Percentiles rank a stretch among this genome's conserved stretches.
phyloP scores from a whole-genome alignment of 2,888 invertebrate genomes.

The Suillia variegata region DNA sequence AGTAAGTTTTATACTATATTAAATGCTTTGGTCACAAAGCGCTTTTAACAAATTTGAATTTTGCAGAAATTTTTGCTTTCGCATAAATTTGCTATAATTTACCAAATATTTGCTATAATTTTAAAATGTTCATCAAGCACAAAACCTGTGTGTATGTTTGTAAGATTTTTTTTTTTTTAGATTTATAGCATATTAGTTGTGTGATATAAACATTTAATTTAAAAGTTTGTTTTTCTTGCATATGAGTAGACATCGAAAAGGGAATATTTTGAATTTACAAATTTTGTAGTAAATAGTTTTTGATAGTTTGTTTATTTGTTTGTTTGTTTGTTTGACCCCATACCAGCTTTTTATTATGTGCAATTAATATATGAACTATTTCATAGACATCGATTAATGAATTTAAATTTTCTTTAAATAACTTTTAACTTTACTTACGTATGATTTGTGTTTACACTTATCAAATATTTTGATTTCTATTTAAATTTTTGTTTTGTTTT shows the following conservation, averaged over 20 bases:
- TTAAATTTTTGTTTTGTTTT: constrained; percentile 8
- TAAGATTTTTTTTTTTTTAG: neutral
- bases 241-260: too few relatives aligned
- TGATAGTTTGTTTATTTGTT: constrained; percentile 24
- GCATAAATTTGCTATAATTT: neutral
- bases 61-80: neutral
- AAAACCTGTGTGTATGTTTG: constrained; percentile 16
- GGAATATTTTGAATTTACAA: too few relatives aligned
- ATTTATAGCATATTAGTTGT: neutral
- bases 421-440: too few relatives aligned
- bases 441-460: constrained; percentile 17
- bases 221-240: neutral
- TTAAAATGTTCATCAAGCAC: constrained; percentile 3
- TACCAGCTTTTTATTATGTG: constrained; percentile 54
- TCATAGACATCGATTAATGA: constrained; percentile 29
- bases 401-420: too few relatives aligned
- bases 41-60: constrained; percentile 20
- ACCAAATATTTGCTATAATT: constrained; percentile 6
- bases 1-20: neutral
- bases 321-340: constrained; percentile 58
- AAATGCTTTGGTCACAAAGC: constrained; percentile 34
- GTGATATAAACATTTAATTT: neutral
- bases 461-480: constrained; percentile 5
- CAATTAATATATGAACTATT: constrained; percentile 27
- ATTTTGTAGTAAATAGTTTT: neutral